A percentile compares a stretch with the other conserved stretches of the same genome.
phyloP scores from a whole-genome alignment of 2,113 vertebrate genomes.

The Tauraco erythrolophus region DNA sequence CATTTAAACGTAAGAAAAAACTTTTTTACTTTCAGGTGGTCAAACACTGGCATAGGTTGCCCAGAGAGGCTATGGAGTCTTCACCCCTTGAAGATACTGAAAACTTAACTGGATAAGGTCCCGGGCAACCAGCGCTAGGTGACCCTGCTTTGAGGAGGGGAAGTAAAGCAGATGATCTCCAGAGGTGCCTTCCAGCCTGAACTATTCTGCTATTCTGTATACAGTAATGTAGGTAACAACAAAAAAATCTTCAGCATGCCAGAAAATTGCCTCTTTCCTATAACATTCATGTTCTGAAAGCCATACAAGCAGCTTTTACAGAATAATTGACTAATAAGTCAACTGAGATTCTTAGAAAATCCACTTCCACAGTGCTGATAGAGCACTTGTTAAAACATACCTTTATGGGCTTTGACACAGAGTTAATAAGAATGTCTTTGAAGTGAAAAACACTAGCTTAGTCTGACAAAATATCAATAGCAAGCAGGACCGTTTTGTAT shows the following conservation, averaged over 20 bases:
- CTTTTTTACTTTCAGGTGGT: background rate
- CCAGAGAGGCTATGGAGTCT: background rate
- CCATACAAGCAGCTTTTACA: background rate
- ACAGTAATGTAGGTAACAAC: background rate
- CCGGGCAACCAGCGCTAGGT: background rate
- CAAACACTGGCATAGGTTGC: background rate
- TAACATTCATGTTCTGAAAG: background rate
- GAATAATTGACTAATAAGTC: background rate
- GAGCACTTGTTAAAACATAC: background rate
- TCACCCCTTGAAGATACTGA: background rate
- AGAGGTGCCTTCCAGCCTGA: background rate
- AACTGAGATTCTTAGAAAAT: background rate
- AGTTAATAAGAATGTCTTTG: background rate
- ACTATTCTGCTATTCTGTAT: background rate
- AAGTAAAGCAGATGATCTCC: background rate
- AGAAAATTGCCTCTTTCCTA: background rate
- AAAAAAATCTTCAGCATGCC: background rate
- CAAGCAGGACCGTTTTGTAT: background rate
- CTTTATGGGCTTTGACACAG: background rate
- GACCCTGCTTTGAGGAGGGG: background rate
- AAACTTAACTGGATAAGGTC: background rate
- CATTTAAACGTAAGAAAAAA: background rate
- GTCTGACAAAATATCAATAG: background rate
- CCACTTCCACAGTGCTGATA: accelerated
- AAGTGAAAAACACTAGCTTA: background rate